These are phyloP conservation scores for Himalopsyche phryganea DNA, from an alignment of 1,140 invertebrate genomes.

Conservation along the genomic window DNA sequence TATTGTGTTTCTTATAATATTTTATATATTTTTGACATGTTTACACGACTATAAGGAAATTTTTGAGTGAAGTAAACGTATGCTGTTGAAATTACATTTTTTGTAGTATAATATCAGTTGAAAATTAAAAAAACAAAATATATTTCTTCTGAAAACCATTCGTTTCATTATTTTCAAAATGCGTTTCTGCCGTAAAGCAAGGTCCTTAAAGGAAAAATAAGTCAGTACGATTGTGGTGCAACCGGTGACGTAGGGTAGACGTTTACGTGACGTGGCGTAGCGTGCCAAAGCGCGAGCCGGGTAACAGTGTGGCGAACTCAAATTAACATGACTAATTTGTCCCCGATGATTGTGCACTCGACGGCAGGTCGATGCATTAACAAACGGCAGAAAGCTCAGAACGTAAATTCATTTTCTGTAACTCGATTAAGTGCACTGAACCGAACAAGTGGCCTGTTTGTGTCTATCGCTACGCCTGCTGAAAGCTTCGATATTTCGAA, in stretches of 20 bases:
- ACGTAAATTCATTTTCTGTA: conserved; percentile 18
- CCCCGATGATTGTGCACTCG: conserved; percentile 7
- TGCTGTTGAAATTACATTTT: too few relatives aligned
- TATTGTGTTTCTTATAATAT: too few relatives aligned
- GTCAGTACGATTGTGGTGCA: not conserved
- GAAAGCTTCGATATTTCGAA: not conserved
- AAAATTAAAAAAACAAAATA: too few relatives aligned
- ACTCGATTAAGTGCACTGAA: conserved; percentile 11
- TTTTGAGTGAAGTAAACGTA: too few relatives aligned
- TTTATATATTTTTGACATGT: too few relatives aligned
- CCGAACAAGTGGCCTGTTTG: not conserved
- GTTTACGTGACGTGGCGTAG: not conserved
- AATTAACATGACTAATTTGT: conserved; percentile 20
- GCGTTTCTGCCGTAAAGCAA: too few relatives aligned
- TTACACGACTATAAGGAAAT: too few relatives aligned
- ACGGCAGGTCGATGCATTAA: conserved; percentile 15
- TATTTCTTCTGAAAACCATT: too few relatives aligned
- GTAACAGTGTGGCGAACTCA: not conserved
- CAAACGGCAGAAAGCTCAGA: conserved; percentile 19
- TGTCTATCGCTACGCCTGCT: not conserved
- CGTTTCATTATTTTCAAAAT: too few relatives aligned
- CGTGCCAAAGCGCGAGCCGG: not conserved
- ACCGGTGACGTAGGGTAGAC: not conserved
- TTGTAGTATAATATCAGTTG: too few relatives aligned
- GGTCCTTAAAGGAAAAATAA: not conserved